A percentile compares a stretch with the other conserved stretches of the same genome.
Conservation (phyloP, 2,113 vertebrate species). For the Pseudopodoces humilis region DNA sequence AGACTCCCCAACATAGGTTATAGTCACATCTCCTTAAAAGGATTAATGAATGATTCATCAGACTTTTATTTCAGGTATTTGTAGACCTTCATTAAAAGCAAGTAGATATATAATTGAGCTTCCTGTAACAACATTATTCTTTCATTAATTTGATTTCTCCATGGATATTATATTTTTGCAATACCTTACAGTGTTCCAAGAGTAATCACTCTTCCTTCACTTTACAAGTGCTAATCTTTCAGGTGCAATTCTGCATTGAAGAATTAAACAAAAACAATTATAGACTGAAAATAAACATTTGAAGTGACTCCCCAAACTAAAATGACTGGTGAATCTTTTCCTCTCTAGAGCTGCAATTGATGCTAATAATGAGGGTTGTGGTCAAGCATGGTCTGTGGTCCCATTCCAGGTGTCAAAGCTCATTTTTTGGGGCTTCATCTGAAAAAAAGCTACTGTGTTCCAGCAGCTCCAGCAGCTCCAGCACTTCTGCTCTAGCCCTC, state of each 20-base stretch:
- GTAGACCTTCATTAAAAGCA: slow-evolving; percentile 2
- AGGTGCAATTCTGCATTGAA: not conserved
- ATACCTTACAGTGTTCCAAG: not conserved
- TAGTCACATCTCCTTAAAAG: not conserved
- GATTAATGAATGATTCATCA: not conserved
- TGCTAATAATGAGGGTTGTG: not conserved
- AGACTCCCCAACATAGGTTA: not conserved
- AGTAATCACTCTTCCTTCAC: not conserved
- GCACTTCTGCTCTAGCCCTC: not conserved
- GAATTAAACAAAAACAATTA: not conserved
- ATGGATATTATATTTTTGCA: not conserved
- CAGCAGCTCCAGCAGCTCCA: not conserved
- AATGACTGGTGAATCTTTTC: not conserved
- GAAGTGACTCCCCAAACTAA: not conserved
- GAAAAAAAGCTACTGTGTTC: not conserved
- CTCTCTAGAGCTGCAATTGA: not conserved
- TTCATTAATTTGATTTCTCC: slow-evolving; percentile 48
- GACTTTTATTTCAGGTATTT: not conserved
- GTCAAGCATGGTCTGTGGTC: not conserved
- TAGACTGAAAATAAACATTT: not conserved
- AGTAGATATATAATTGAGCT: not conserved
- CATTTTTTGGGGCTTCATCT: not conserved
- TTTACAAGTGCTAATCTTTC: not conserved
- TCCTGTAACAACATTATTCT: slow-evolving; percentile 41
- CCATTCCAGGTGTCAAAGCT: rapidly evolving